Evolutionary conservation across 1,140 invertebrate genomes (phyloP), one percentile per base, ranked within the genome.

Genomic region (Drosophila lini): DNA sequence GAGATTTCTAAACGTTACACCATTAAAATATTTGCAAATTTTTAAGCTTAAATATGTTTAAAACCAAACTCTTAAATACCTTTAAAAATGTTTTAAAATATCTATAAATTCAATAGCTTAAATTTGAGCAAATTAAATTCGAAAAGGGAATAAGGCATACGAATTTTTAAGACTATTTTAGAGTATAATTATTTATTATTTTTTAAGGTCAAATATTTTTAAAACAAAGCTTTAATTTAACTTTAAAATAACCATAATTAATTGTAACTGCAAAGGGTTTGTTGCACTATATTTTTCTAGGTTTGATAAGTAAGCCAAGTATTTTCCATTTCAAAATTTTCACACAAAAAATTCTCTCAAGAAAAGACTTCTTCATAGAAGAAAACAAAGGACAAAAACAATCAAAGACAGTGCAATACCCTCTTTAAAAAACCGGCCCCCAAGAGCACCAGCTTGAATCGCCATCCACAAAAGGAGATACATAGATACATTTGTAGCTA

Each of bases 401-500:
- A n/a, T 38, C 19, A 25, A 55, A 55, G 52, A 55, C 52, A 55
- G 52, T 38, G 19, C 52, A 55, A 55, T 55, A 55, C 13, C 34
- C 52, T 76, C 58, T 57, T 50, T 50, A 42, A 44, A 44, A 79
- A 85, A 82, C 82, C 82, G 82, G 82, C 76, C 80, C 71, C 71
- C 65, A 81, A 85, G 78, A 73, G 77, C 74, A 67, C 60, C 55
- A 41, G 34, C 32, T 22, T 74, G 68, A 64, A 60, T 64, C 57
- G 22, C 45, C 25, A 15, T 47, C 68, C 67, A 65, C 42, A 79
- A 82, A 79, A 75, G 80, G 80, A 77, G 67, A 81, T 67, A 85
- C 56, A 71, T 59, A 80, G 73, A 77, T 88, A 89, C 83, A 88
- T 89, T 89, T 89, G 83, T 80, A 88, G 56, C 80, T 88, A 89